phyloP scores from a whole-genome alignment of 2,797 vertebrate genomes.

The Anguilla pacifica region DNA sequence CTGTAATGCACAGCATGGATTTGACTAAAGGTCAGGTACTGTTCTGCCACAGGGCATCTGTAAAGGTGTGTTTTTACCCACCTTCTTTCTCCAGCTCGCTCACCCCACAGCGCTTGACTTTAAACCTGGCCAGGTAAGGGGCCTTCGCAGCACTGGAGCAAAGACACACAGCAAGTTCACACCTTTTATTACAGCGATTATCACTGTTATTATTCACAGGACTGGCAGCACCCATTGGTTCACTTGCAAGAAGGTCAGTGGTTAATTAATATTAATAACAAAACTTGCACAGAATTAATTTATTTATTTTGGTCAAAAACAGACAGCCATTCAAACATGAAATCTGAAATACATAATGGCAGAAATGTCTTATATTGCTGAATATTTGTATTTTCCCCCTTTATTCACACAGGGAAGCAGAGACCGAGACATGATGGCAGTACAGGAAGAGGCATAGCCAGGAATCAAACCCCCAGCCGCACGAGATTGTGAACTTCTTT shows the following conservation, averaged over 20 bases:
- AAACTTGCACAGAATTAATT: too few species aligned
- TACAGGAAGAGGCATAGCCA: too few species aligned
- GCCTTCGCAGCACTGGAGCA: conserved; percentile 88
- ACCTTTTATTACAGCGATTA: conserved; percentile 11
- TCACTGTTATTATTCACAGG: background rate
- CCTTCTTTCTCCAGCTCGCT: conserved; percentile 97
- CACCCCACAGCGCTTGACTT: conserved; percentile 91
- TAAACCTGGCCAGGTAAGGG: conserved; percentile 93
- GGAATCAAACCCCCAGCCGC: too few species aligned
- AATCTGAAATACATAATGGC: too few species aligned
- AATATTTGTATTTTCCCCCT: too few species aligned
- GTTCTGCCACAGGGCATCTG: background rate
- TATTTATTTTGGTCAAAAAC: too few species aligned
- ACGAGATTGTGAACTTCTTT: too few species aligned
- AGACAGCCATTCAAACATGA: too few species aligned
- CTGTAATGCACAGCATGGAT: background rate
- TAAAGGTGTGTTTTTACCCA: conserved; percentile 53
- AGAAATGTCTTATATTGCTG: too few species aligned
- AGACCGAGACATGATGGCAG: too few species aligned
- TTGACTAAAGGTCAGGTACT: too few species aligned
- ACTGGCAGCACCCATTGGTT: background rate
- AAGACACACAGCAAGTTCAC: conserved; percentile 10
- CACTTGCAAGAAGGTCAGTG: background rate
- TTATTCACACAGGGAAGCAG: too few species aligned
- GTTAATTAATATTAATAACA: background rate